A percentile compares a stretch with the other conserved stretches of the same genome.
Conservation (phyloP, 2,113 vertebrate species). For the Sialia sialis region DNA sequence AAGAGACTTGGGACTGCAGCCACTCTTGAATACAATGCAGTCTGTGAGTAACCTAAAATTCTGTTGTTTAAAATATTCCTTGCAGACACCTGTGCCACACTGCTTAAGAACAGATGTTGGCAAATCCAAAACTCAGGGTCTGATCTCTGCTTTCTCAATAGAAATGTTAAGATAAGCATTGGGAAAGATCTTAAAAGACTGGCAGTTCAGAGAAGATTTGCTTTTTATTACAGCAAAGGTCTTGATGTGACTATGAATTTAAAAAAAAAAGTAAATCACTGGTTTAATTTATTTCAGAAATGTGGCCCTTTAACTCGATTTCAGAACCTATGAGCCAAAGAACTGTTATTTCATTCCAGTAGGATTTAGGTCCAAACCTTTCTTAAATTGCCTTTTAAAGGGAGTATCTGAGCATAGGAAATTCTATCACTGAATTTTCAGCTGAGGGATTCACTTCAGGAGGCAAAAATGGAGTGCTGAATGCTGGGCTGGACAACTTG, state of each 20-base stretch:
- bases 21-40: neutral
- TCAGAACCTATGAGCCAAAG: neutral
- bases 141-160: neutral
- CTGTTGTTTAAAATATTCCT: neutral
- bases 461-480: neutral
- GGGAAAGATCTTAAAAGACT: neutral
- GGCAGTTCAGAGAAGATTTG: neutral
- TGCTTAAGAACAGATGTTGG: neutral
- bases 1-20: neutral
- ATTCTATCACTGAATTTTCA: neutral
- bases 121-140: neutral
- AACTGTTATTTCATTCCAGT: neutral
- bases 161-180: neutral
- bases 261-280: neutral
- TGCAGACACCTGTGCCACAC: neutral
- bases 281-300: neutral
- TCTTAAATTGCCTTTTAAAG: slow-evolving; percentile 21
- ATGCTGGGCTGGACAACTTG: neutral
- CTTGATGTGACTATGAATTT: neutral
- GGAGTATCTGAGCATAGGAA: neutral
- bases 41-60: fast-evolving
- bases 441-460: neutral
- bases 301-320: neutral
- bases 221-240: neutral
- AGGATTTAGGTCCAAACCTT: neutral